Conservation (phyloP, 2,888 invertebrate species). For the Leucoptera coffeella region DNA sequence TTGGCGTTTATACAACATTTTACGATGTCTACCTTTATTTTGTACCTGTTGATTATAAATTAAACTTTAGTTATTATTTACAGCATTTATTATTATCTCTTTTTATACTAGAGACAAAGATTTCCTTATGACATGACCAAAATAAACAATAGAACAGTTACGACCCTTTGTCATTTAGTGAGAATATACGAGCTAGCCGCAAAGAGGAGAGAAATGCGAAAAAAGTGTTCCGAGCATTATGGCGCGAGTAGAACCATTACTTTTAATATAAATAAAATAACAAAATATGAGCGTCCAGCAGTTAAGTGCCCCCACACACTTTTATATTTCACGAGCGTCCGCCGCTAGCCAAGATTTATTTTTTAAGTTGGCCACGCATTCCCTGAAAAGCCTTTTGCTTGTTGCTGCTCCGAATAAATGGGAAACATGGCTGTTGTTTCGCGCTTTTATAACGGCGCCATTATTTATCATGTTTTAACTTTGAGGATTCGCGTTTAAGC, state of each 20-base stretch:
- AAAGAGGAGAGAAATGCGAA: constrained; percentile 45
- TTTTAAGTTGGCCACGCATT: constrained; percentile 14
- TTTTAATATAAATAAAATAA: constrained; percentile 55
- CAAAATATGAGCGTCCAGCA: constrained; percentile 54
- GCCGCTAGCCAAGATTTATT: constrained; percentile 21
- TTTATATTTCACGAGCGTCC: constrained; percentile 37
- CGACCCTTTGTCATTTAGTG: constrained; percentile 46
- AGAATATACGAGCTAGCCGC: constrained; percentile 46
- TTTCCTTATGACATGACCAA: too few species aligned
- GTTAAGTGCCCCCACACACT: constrained; percentile 48
- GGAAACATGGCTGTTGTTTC: too few species aligned
- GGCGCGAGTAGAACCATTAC: constrained; percentile 42
- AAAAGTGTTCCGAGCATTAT: constrained; percentile 45
- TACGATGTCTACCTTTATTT: too few species aligned
- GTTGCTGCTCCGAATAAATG: constrained; percentile 1
- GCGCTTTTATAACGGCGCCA: too few species aligned
- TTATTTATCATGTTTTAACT: too few species aligned
- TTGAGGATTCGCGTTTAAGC: too few species aligned
- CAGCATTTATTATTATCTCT: too few species aligned
- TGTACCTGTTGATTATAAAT: too few species aligned
- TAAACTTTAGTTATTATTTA: too few species aligned
- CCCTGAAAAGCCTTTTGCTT: constrained; percentile 7
- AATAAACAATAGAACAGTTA: constrained; percentile 34
- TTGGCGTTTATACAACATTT: too few species aligned
- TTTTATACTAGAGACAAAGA: too few species aligned